Base-by-base conservation (phyloP, 2,888 invertebrate genomes). In the Girardia tigrina region DNA sequence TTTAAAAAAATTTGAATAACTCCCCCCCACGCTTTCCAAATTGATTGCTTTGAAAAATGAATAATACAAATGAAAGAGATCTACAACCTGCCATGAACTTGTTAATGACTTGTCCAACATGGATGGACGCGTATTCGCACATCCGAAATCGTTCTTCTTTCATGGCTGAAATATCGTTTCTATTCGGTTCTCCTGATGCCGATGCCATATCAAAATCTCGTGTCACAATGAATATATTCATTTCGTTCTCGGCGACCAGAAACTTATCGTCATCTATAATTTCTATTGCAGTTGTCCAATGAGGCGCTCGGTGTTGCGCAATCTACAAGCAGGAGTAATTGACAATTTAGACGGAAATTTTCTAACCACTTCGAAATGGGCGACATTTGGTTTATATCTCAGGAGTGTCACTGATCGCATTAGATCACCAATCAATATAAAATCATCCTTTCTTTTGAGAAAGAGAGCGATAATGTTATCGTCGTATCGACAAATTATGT, bases 251-350 rank as follows among this genome's bases (percentile, higher is more conserved):
- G 0, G 94, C 91, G 0, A 95, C 97, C 16, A 98, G 87, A 86
- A 95, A 95, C 0, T 92, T 92, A 82, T 98, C 97, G 82, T 97
- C 95, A 82, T 98, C 97, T 26, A 95, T 85, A 81, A 98, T 94
- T 85, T 98, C 98, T 14, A 97, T 88, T 0, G 94, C 90, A 0
- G 94, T 92, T 91, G 94, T 95, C 97, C 97, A 98, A 84, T 94
- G 94, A 0, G 95, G 94, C 82, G 91, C 91, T 84, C 92, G 93
- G 86, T 97, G 95, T 71, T 94, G 87, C 0, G 94, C 92, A 79
- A 94, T 94, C 83, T 85, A 79, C 0, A 77, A 77, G 75, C 20
- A 70, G 76, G 23, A n/a, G 20, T 26, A 36, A 36, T 36, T 36
- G 16, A 12, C 36, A 16, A 36, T 12, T 36, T 36, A 12, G 36